A percentile compares a stretch with the other conserved stretches of the same genome.
Evolutionary conservation across 37 sponge, comb jelly and placozoan species (phyloP).

Genomic region (Beroe forskalii): DNA sequence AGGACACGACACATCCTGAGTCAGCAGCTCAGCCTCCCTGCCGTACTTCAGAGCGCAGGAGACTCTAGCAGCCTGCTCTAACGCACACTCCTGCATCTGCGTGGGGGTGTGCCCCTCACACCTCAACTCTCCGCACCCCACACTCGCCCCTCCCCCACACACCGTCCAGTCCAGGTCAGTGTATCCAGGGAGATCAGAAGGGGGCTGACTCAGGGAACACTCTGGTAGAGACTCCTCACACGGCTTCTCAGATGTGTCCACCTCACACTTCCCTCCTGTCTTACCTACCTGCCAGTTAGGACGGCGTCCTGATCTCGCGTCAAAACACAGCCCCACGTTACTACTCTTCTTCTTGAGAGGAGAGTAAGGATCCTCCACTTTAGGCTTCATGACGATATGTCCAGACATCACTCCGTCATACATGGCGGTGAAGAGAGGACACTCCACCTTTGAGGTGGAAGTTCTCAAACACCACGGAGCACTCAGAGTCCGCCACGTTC

Average conservation of each 20-base stretch:
- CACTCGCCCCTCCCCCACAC: not conserved
- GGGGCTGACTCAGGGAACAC: not conserved
- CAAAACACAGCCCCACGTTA: constrained; percentile 30
- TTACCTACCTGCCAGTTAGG: constrained; percentile 32
- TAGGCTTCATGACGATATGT: not conserved
- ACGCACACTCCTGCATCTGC: not conserved
- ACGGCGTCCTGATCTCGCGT: not conserved
- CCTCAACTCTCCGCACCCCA: not conserved
- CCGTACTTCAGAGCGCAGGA: not conserved
- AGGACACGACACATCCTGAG: not conserved
- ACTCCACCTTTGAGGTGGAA: not conserved
- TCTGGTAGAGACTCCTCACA: not conserved
- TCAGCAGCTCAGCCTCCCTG: too few species aligned
- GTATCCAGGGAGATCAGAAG: too few species aligned
- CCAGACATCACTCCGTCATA: constrained; percentile 43
- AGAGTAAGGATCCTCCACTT: not conserved
- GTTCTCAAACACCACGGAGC: not conserved
- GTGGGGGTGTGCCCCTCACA: not conserved
- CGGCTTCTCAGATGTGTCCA: not conserved
- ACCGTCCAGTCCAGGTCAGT: not conserved
- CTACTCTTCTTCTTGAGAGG: not conserved
- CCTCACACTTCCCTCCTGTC: not conserved
- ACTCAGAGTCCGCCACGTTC: not conserved
- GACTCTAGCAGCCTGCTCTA: not conserved
- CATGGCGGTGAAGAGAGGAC: not conserved